Conservation (phyloP, 2,113 vertebrate species). For the Carollia perspicillata region DNA sequence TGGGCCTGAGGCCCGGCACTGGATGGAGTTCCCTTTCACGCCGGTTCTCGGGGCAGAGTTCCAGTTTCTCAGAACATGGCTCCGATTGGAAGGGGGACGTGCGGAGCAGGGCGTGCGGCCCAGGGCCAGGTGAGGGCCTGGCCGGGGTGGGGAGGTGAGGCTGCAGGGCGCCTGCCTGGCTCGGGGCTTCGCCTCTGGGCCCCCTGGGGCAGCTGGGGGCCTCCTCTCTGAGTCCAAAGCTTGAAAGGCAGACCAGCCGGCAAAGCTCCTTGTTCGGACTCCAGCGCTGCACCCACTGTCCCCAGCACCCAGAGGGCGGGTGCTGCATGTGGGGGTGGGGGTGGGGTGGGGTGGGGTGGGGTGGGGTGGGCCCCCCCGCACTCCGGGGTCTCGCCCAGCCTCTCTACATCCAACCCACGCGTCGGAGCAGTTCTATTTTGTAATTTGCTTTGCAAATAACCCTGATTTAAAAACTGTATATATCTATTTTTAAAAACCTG, state of each 20-base stretch:
- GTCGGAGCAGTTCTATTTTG: neutral
- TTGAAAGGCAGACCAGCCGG: accelerated
- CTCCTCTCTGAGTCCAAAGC: neutral
- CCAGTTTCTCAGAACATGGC: accelerated
- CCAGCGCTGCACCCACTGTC: accelerated
- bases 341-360: too few relatives aligned
- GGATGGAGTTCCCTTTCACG: accelerated
- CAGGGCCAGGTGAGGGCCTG: accelerated
- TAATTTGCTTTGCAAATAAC: slow-evolving; percentile 82
- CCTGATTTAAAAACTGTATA: slow-evolving; percentile 77
- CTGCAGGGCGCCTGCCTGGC: accelerated
- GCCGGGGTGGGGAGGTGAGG: accelerated
- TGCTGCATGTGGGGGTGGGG: too few relatives aligned
- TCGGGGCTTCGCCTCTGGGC: neutral
- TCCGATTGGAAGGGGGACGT: neutral
- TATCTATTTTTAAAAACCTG: slow-evolving; percentile 77
- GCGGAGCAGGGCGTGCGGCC: accelerated
- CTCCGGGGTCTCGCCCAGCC: accelerated
- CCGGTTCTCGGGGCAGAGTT: accelerated
- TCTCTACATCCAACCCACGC: neutral
- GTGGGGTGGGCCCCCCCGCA: too few relatives aligned
- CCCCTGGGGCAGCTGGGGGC: too few relatives aligned
- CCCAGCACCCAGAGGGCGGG: neutral
- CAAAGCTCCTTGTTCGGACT: neutral
- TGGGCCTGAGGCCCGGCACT: accelerated